Percentiles rank a stretch among this genome's conserved stretches.
phyloP scores from a whole-genome alignment of 1,140 invertebrate species.

The Heliconius hermathena region DNA sequence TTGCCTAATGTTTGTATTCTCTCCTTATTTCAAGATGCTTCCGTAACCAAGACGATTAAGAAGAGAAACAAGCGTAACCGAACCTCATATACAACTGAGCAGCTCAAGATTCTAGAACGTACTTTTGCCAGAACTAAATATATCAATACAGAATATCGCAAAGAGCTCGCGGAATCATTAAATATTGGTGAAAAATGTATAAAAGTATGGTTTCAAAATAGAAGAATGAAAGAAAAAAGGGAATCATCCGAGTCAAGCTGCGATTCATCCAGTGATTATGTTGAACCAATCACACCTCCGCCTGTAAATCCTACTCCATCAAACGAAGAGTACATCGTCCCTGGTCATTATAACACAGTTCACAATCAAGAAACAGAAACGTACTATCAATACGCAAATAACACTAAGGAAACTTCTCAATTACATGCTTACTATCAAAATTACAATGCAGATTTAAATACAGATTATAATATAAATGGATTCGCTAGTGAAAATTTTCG shows the following conservation, averaged over 20 bases:
- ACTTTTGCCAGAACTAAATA: conserved; percentile 50
- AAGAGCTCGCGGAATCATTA: conserved; percentile 50
- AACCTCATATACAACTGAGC: conserved; percentile 64
- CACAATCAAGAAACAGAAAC: neutral
- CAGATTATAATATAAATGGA: neutral
- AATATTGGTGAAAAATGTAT: conserved; percentile 57
- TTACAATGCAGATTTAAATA: conserved; percentile 8
- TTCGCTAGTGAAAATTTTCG: conserved; percentile 31
- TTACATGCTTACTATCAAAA: conserved; percentile 25
- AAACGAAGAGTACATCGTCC: neutral
- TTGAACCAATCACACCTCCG: conserved; percentile 40
- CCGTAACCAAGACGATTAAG: conserved; percentile 52
- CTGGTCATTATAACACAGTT: neutral
- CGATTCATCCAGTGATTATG: conserved; percentile 49
- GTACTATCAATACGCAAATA: neutral
- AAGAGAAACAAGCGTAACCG: conserved; percentile 59
- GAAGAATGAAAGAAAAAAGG: conserved; percentile 68
- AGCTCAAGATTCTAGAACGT: conserved; percentile 56
- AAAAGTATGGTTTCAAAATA: conserved; percentile 72
- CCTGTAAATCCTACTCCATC: neutral
- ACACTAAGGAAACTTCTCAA: neutral
- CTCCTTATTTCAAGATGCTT: conserved; percentile 37
- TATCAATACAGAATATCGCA: conserved; percentile 48
- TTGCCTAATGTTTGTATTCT: neutral
- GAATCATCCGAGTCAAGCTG: conserved; percentile 51